Conservation (phyloP, 2,888 invertebrate genomes). For the Tetranychus truncatus region DNA sequence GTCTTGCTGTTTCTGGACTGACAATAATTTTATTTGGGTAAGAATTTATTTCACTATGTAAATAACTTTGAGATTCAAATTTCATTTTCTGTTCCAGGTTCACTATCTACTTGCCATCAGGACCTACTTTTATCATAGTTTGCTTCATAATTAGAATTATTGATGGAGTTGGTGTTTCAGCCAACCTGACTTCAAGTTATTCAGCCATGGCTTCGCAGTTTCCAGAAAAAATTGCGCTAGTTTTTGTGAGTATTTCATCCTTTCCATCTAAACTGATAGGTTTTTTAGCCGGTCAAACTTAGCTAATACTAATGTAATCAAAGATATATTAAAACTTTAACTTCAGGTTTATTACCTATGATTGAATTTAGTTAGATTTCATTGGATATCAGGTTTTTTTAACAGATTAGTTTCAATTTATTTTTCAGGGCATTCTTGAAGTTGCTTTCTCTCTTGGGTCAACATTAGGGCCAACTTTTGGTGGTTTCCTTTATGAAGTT, state of each 20-base stretch:
- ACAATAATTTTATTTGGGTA: constrained; percentile 56
- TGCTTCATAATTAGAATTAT: constrained; percentile 60
- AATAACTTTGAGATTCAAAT: constrained; percentile 17
- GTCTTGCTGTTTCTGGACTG: constrained; percentile 60
- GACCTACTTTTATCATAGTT: constrained; percentile 49
- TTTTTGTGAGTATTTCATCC: constrained; percentile 29
- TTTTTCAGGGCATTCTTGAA: constrained; percentile 42
- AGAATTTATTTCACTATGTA: constrained; percentile 28
- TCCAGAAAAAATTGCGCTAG: constrained; percentile 61
- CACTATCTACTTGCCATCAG: constrained; percentile 31
- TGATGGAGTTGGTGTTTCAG: constrained; percentile 67
- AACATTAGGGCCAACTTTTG: constrained; percentile 73
- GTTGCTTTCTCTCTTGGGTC: constrained; percentile 70
- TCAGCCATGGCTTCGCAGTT: constrained; percentile 72
- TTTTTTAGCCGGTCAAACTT: too few species aligned
- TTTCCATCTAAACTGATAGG: too few species aligned
- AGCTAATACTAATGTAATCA: too few species aligned
- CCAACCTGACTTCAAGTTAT: constrained; percentile 65
- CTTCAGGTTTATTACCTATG: too few species aligned
- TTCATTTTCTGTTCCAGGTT: background rate
- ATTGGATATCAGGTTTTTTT: background rate
- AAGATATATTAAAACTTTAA: too few species aligned
- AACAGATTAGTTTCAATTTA: background rate
- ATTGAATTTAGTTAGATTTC: background rate
- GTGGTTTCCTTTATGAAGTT: constrained; percentile 52